Conservation (phyloP, 2,113 vertebrate genomes). For the Agelaius phoeniceus region DNA sequence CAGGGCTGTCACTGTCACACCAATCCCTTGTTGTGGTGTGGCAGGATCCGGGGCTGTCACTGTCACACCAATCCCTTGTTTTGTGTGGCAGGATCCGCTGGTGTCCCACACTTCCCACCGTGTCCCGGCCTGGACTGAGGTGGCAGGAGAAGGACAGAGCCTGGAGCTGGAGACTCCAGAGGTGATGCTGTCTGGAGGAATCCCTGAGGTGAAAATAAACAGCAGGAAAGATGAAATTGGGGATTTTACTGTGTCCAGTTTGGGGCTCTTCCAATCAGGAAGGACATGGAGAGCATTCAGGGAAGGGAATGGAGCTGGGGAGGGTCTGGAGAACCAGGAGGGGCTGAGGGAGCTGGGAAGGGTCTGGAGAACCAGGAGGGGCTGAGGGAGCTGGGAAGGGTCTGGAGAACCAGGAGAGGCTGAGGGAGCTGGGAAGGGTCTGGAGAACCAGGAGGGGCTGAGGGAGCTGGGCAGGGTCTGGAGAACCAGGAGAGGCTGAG, state of each 20-base stretch:
- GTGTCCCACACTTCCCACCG: constrained; percentile 36
- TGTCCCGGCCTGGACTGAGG: neutral
- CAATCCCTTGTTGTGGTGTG: neutral
- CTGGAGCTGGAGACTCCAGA: neutral
- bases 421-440: too few relatives aligned
- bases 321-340: neutral
- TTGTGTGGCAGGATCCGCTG: constrained; percentile 48
- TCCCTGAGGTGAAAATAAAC: neutral
- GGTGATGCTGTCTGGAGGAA: neutral
- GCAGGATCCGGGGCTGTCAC: constrained; percentile 39
- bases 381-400: too few relatives aligned
- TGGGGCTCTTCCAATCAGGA: neutral
- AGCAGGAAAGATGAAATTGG: neutral
- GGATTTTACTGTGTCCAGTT: neutral
- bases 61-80: neutral
- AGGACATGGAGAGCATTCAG: neutral
- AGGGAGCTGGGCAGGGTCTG: too few relatives aligned
- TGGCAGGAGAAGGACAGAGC: neutral
- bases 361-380: neutral
- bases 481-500: too few relatives aligned
- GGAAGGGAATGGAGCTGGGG: neutral
- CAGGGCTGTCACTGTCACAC: neutral
- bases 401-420: too few relatives aligned
- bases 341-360: neutral
- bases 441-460: too few relatives aligned